Evolutionary conservation across 1,140 invertebrate genomes (phyloP).

Genomic region (Probaryconus sp.): DNA sequence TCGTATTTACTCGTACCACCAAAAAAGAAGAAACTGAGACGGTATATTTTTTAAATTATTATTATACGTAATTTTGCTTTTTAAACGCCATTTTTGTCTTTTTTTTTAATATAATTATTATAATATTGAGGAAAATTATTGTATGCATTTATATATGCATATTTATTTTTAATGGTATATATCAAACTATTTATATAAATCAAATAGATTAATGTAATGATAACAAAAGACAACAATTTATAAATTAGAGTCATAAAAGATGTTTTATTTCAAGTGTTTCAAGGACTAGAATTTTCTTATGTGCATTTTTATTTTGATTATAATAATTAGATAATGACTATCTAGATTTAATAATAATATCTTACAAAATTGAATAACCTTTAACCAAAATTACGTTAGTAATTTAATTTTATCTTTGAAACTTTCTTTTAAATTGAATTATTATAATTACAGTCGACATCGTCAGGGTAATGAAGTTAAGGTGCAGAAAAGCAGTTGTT

Average conservation of each 20-base stretch:
- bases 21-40: constrained; percentile 80
- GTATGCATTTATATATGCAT: background rate
- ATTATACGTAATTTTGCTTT: constrained; percentile 2
- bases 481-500: constrained; percentile 60
- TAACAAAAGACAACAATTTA: constrained; percentile 1
- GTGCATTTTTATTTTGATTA: no score
- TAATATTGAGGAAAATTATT: background rate
- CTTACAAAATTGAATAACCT: no score
- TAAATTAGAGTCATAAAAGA: background rate
- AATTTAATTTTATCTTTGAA: no score
- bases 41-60: constrained; percentile 70
- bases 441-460: constrained; percentile 64
- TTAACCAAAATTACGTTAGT: no score
- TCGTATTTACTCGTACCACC: constrained; percentile 81
- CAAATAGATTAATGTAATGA: background rate
- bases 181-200: constrained; percentile 3
- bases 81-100: background rate
- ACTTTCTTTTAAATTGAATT: constrained; percentile 7
- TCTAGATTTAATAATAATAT: no score
- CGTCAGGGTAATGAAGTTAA: constrained; percentile 55
- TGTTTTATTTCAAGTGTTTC: no score
- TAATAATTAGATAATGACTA: no score
- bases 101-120: background rate
- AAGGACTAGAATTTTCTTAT: no score
- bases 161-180: background rate